These are phyloP conservation scores for Diplazon laetatorius DNA, from an alignment of 2,888 invertebrate genomes.

Conservation along the genomic window DNA sequence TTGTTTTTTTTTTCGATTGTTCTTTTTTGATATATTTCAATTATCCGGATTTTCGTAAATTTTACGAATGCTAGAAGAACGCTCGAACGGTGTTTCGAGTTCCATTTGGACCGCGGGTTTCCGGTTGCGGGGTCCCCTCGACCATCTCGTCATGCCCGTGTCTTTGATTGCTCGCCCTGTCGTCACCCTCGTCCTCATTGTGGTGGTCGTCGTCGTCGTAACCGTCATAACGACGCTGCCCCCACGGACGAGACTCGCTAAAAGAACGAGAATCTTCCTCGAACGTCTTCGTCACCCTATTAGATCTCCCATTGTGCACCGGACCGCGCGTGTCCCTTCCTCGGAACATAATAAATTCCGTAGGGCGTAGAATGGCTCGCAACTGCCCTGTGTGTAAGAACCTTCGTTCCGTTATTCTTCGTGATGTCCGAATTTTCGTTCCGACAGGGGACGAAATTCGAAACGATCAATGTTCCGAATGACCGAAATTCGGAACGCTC, in stretches of 20 bases:
- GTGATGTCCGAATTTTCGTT: slow-evolving; percentile 32
- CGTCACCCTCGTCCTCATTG: neutral
- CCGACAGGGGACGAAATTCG: too few species aligned
- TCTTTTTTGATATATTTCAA: neutral
- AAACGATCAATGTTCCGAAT: too few species aligned
- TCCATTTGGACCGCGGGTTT: neutral
- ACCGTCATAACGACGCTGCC: slow-evolving; percentile 7
- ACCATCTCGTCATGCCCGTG: neutral
- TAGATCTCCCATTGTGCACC: slow-evolving; percentile 32
- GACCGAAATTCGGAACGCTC: too few species aligned
- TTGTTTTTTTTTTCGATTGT: too few species aligned
- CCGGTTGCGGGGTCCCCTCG: slow-evolving; percentile 12
- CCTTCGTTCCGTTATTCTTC: slow-evolving; percentile 43
- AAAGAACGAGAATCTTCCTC: slow-evolving; percentile 33
- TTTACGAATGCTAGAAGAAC: neutral
- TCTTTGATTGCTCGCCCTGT: neutral
- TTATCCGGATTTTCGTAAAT: too few species aligned
- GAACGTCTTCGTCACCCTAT: slow-evolving; percentile 37
- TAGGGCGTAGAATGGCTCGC: too few species aligned
- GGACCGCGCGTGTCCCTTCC: neutral
- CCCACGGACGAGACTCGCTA: slow-evolving; percentile 15
- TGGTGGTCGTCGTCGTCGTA: neutral
- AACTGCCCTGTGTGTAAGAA: too few species aligned
- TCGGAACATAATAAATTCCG: slow-evolving; percentile 24
- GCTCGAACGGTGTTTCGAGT: neutral